Evolutionary conservation across 2,888 invertebrate genomes (phyloP), one percentile per base, ranked within the genome.

Genomic region (Cyrtodaria siliqua): DNA sequence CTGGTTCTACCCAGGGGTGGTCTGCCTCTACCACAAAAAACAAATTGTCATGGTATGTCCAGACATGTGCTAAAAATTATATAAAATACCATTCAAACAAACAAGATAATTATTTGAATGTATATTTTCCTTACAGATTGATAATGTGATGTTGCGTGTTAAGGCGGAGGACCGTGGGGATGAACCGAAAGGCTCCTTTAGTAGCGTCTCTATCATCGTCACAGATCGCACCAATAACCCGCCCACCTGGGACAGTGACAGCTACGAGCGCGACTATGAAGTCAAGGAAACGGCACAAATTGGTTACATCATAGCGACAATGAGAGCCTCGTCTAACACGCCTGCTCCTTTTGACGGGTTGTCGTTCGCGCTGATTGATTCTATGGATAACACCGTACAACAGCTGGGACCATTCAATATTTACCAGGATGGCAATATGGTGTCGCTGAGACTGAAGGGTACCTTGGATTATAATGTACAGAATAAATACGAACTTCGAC

Each of bases 151-250:
- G n/a, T 53, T 78, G 26, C 20, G 56, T 95, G 98, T 98, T 94
- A 97, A 97, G 95, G 98, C 98, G 94, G 96, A 97, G 96, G 99
- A 99, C 95, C 97, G 97, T 95, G 98, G 98, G 94, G 96, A 95
- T 94, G 97, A 97, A 94, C 96, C 97, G 94, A 57, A 83, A 2
- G 97, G 97, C 94, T 96, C 98, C 95, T 96, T 97, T 94, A 98
- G 98, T 95, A 97, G 97, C 95, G 98, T 99, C 94, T 97, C 97
- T 95, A 98, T 99, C 95, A 97, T 97, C 95, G 98, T 98, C 95
- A 98, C 98, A 95, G 83, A 83, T 33, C 79, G 81, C 16, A 83
- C 82, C 38, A 85, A 82, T 50, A 79, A 79, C 55, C 86, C 87
- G 8, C 89, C 89, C 1, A 81, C 84, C 14, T 89, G 89, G 89